Base-by-base conservation (phyloP, 2,113 vertebrate genomes). In the Daboia siamensis region DNA sequence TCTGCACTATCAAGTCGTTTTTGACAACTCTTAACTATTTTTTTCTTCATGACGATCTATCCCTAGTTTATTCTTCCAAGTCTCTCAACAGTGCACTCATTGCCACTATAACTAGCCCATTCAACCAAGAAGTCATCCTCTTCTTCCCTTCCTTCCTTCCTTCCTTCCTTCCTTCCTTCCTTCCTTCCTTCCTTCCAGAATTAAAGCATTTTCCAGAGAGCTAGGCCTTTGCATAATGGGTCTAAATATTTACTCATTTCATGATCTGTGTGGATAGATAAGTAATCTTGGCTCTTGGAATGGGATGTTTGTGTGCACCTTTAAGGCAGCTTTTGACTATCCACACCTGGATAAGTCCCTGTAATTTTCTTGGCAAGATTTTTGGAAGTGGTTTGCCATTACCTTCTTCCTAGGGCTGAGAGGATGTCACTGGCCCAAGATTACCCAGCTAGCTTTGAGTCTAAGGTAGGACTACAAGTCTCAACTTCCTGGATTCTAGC, bases 211-310 rank as follows among this genome's bases (percentile, higher is more conserved):
- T n/a, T 64, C 29, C 12, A 64, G 61, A 64, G 57, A 59, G 8
- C 7, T 26, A 26, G 4, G 11, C 29, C 61, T 64, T 64, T n/a
- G 11, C 61, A 64, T n/a, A 64, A 64, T 12, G 4, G 26, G 61
- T 64, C 26, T n/a, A 64, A 64, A 64, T 87, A 12, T 52, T 88
- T 80, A 74, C 33, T 23, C 80, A 74, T 56, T 87, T 51, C 57
- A 33, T 86, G 86, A 17, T 5, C 86, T 17, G 7, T 55, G 0
- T 1, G 12, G 85, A 44, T 90, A 90, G 86, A 59, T 84, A 88
- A 11, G 23, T 2, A 13, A 0, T 0, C 11, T 44, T 84, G 56
- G 4, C 8, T 1, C 0, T 33, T 13, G 87, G 55, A 56, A 7
- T 6, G 0, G 52, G 0, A 20, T 89, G 61, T 69, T 11, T 29